Conservation (phyloP, 2,113 vertebrate species). For the Turnix velox region DNA sequence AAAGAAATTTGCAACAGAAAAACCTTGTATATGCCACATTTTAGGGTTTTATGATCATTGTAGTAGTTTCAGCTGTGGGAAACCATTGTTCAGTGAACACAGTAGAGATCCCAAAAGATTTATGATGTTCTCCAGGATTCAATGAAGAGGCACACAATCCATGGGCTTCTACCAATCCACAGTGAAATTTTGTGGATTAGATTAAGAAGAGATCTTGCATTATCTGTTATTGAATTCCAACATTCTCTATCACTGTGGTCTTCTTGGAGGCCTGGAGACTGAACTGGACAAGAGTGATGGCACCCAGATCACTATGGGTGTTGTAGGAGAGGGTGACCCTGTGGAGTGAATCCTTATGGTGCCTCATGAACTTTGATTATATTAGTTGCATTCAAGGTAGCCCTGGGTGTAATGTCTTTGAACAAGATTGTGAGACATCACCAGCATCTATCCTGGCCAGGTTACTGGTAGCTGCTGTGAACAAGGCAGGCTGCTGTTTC, state of each 20-base stretch:
- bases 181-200: background rate
- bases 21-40: background rate
- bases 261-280: background rate
- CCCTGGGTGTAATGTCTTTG: background rate
- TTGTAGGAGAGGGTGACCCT: background rate
- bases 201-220: background rate
- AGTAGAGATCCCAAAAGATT: accelerated
- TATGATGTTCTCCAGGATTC: background rate
- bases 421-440: accelerated
- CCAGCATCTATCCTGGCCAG: background rate
- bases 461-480: background rate
- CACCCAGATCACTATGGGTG: accelerated
- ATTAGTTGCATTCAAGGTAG: background rate
- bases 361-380: background rate
- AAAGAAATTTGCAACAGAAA: background rate
- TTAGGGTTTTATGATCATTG: background rate
- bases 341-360: accelerated
- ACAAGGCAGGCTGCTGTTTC: background rate
- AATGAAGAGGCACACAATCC: background rate
- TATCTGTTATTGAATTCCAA: background rate
- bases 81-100: background rate
- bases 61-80: background rate
- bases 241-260: background rate
- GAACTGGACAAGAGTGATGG: background rate
- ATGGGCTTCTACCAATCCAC: background rate